Evolutionary conservation across 37 sponge, comb jelly and placozoan species (phyloP).

Genomic region (Chondrosia reniformis): DNA sequence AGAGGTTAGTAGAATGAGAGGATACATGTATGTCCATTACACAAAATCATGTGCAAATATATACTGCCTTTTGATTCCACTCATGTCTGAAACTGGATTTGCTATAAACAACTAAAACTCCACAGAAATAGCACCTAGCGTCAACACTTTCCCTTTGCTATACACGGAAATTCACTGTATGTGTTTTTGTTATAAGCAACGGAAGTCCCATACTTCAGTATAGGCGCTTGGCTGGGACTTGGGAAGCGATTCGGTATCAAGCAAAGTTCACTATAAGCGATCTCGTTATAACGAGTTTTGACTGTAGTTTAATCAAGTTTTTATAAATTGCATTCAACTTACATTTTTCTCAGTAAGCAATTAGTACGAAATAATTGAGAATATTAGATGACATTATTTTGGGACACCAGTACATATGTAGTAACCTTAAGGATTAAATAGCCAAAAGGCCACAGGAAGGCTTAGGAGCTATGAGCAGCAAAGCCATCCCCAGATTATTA

Average conservation of each 20-base stretch:
- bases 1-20: too few species aligned
- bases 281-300: conserved; percentile 19
- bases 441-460: too few species aligned
- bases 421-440: too few species aligned
- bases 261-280: conserved; percentile 3
- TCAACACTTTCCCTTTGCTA: background rate
- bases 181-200: conserved; percentile 16
- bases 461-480: too few species aligned
- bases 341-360: too few species aligned
- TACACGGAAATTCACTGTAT: conserved; percentile 16
- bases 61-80: conserved; percentile 15
- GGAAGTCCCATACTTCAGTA: background rate
- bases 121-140: conserved; percentile 1
- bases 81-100: conserved; percentile 15
- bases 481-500: too few species aligned
- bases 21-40: too few species aligned
- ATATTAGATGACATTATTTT: too few species aligned
- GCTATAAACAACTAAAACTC: background rate
- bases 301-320: background rate
- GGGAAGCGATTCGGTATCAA: background rate
- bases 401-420: too few species aligned
- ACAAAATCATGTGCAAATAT: too few species aligned
- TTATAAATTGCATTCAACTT: too few species aligned
- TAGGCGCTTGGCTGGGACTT: conserved; percentile 11
- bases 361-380: too few species aligned